Evolutionary conservation across 1,140 invertebrate species (phyloP), one percentile per base, ranked within the genome.

Genomic region (Diachasmimorpha longicaudata): DNA sequence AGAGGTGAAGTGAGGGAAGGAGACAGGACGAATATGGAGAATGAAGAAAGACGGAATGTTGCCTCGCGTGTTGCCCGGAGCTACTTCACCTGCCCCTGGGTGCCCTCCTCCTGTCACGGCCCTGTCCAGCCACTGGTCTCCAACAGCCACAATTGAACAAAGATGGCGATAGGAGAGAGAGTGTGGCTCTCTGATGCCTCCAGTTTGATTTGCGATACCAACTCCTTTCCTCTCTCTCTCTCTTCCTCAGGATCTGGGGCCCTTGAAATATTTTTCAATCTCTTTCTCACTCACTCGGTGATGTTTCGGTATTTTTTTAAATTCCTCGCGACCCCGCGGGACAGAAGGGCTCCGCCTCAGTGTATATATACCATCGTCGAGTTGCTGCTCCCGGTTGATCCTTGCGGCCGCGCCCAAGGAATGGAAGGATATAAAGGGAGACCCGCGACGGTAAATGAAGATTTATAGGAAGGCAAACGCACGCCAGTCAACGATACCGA

Each of bases 11-110:
- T 13, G 37, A 66, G 74, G 78, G 74, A 78, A 76, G 37, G 42
- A 80, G 74, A 74, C 23, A 37, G 46, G 39, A 48, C 23, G 31
- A 77, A 72, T 55, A 25, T 36, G 37, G 68, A 74, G 77, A 74
- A 79, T 78, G 67, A 72, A 76, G 77, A 79, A 23, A 25, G 70
- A 63, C 39, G 71, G 73, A 78, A 76, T 63, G 70, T 72, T 77
- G 74, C 78, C 78, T 85, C 81, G 83, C 81, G 82, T 85, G 84
- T 84, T 85, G 84, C 83, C 81, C 73, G 78, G 77, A 80, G 84
- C 82, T 85, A 84, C 84, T 79, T 82, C 78, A 82, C 78, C 77
- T 85, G 79, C 79, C 81, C 79, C 75, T 81, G 79, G 80, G 81
- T 80, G 77, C 81, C 81, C 80, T 78, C 76, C 81, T 80, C 79